These are phyloP conservation scores for Chymomyza fuscimana DNA, from an alignment of 2,888 invertebrate species.

Conservation along the genomic window DNA sequence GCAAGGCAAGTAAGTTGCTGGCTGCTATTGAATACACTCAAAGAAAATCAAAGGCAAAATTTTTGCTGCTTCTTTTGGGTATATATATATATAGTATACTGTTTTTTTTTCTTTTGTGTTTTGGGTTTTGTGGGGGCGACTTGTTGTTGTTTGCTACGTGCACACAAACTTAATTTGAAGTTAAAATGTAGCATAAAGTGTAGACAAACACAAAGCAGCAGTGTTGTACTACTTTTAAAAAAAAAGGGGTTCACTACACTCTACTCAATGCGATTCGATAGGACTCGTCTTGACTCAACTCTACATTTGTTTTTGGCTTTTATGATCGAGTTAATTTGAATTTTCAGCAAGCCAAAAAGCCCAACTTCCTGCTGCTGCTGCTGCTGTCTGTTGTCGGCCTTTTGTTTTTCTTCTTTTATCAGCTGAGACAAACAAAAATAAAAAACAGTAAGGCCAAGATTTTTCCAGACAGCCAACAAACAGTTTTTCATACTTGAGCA, in stretches of 20 bases:
- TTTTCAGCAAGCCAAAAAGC: slow-evolving; percentile 43
- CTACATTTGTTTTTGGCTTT: slow-evolving; percentile 46
- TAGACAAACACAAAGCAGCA: slow-evolving; percentile 49
- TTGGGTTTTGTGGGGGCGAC: slow-evolving; percentile 16
- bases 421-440: slow-evolving; percentile 48
- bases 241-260: not conserved
- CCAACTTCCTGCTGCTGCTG: slow-evolving; percentile 25
- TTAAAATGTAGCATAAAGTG: slow-evolving; percentile 69
- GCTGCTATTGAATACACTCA: slow-evolving; percentile 23
- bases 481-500: slow-evolving; percentile 33
- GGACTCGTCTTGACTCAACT: not conserved
- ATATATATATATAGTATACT: not conserved
- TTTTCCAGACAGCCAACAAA: slow-evolving; percentile 37
- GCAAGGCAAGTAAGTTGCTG: slow-evolving; percentile 60
- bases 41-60: slow-evolving; percentile 49
- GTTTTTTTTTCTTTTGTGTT: not conserved
- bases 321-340: slow-evolving; percentile 71
- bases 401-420: slow-evolving; percentile 38
- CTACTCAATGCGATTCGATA: not conserved
- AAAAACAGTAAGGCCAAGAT: slow-evolving; percentile 39
- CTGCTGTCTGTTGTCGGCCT: slow-evolving; percentile 25
- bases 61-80: slow-evolving; percentile 6
- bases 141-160: slow-evolving; percentile 66
- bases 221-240: not conserved
- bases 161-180: slow-evolving; percentile 73